Conservation (phyloP, 2,113 vertebrate species). For the Bos javanicus region DNA sequence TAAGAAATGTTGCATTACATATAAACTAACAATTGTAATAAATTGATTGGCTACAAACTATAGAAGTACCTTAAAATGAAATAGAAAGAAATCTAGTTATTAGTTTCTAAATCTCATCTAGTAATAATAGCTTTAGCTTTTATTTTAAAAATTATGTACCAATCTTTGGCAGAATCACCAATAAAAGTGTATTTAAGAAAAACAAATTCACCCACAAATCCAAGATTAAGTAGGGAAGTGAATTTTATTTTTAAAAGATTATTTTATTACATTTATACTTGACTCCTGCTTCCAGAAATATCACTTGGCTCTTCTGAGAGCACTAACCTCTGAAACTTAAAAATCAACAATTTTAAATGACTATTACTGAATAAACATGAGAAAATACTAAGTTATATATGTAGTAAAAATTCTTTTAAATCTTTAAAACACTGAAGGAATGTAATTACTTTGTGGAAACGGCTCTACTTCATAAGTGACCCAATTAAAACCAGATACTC, state of each 20-base stretch:
- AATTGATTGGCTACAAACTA: background rate
- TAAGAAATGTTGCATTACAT: background rate
- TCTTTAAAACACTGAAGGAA: background rate
- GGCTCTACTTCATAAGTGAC: background rate
- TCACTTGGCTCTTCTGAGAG: slow-evolving; percentile 37
- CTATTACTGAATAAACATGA: slow-evolving; percentile 24
- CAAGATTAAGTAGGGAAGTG: slow-evolving; percentile 45
- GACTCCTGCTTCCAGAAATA: slow-evolving; percentile 25
- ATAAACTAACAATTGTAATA: slow-evolving; percentile 5
- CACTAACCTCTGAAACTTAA: slow-evolving; percentile 31
- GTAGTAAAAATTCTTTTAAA: background rate
- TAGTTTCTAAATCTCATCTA: slow-evolving; percentile 30
- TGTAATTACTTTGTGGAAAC: background rate
- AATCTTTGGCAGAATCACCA: background rate
- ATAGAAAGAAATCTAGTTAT: background rate
- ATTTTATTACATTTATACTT: slow-evolving; percentile 47
- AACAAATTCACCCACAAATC: slow-evolving; percentile 17
- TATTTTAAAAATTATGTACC: slow-evolving; percentile 19
- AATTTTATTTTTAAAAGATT: slow-evolving; percentile 53
- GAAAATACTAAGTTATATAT: background rate
- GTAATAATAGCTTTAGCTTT: background rate
- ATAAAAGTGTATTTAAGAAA: background rate
- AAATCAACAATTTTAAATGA: slow-evolving; percentile 52
- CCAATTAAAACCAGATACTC: slow-evolving; percentile 23
- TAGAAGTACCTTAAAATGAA: background rate